A percentile compares a stretch with the other conserved stretches of the same genome.
Conservation (phyloP, 1,140 invertebrate species). For the Latrodectus geometricus region DNA sequence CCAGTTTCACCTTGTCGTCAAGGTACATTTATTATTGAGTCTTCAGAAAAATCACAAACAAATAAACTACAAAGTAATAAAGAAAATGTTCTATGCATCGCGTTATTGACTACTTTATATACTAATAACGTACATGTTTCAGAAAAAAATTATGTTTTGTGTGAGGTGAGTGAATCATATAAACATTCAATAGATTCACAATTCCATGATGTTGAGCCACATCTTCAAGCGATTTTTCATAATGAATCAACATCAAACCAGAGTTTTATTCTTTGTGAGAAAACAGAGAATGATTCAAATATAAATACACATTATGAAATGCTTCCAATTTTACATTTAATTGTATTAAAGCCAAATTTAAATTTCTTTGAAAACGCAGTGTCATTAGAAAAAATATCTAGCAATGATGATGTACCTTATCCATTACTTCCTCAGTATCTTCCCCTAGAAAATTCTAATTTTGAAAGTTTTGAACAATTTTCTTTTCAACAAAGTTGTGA, state of each 20-base stretch:
- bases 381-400: neutral
- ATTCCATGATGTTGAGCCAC: neutral
- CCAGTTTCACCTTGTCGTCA: constrained; percentile 37
- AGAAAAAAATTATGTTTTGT: constrained; percentile 50
- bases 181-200: neutral
- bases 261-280: constrained; percentile 41
- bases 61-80: constrained; percentile 20
- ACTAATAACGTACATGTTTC: neutral
- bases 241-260: neutral
- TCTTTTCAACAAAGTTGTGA: constrained; percentile 46
- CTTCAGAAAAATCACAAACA: neutral
- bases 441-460: constrained; percentile 26
- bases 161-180: constrained; percentile 13
- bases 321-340: constrained; percentile 15
- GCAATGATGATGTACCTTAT: constrained; percentile 2
- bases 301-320: neutral
- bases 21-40: constrained; percentile 52
- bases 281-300: neutral
- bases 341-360: constrained; percentile 28
- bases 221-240: constrained; percentile 16
- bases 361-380: neutral
- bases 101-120: constrained; percentile 21
- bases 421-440: constrained; percentile 51
- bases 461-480: constrained; percentile 32
- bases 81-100: constrained; percentile 28